Conservation (phyloP, 35 echinoderm and acorn worm species). For the Heliocidaris erythrogramma region DNA sequence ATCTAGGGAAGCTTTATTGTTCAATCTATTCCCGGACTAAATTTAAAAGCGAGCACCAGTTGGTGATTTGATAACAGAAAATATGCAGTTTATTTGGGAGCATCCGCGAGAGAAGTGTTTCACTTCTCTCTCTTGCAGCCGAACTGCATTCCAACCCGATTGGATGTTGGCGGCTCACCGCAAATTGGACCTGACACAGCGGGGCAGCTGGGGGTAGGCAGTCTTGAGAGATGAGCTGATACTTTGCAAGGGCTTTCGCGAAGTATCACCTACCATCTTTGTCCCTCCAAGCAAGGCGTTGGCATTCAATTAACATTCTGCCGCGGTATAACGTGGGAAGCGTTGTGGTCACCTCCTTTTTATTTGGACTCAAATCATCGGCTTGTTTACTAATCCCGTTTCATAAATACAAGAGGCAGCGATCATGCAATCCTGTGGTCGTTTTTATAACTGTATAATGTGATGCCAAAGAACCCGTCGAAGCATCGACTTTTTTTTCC, state of each 20-base stretch:
- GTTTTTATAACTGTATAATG: too few relatives aligned
- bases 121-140: not conserved
- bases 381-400: not conserved
- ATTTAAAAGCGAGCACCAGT: not conserved
- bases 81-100: not conserved
- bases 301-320: constrained; percentile 52
- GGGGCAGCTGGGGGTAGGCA: not conserved
- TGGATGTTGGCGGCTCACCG: constrained; percentile 2
- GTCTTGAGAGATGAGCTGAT: constrained; percentile 8
- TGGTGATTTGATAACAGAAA: not conserved
- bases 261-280: not conserved
- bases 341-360: constrained; percentile 20
- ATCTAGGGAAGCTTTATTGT: not conserved
- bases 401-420: not conserved
- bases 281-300: not conserved
- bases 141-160: not conserved
- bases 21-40: not conserved
- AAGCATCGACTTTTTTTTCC: not conserved
- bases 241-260: not conserved
- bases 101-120: not conserved
- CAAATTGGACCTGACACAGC: constrained; percentile 19
- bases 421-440: not conserved
- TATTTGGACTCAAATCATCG: not conserved
- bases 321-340: not conserved
- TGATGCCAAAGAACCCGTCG: not conserved